Base-by-base conservation (phyloP, 2,888 invertebrate genomes). In the Deroplatys truncata region DNA sequence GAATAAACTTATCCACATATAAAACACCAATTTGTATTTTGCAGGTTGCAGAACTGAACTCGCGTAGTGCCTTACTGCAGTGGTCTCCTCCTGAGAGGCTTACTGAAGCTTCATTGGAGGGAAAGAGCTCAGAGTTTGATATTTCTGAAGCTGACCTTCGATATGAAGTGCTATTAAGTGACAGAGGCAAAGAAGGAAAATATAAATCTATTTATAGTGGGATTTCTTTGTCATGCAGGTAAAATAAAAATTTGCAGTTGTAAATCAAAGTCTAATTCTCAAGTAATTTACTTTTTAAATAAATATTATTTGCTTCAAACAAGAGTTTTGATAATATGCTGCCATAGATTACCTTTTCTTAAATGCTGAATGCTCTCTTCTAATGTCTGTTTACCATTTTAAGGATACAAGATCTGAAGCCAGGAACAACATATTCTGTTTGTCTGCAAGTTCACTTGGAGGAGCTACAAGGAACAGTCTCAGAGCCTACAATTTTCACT, bases 371-470 rank as follows among this genome's bases (percentile, higher is more conserved):
- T 43, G 43, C 13, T 43, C 43, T 43, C 13, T 13, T 43, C 10
- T 43, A 1, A 7, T 13, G 7, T 9, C 7, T 43, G 0, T 7
- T 13, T 35, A 31, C 35, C 20, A 7, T 72, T 31, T 88, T 92
- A 92, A 94, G 94, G 92, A 96, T 98, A 91, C 96, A 97, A 93
- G 98, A 98, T 93, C 94, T 98, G 92, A 96, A 96, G 93, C 98
- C 98, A 25, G 97, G 97, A n/a, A 97, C 97, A 93, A 97, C 97
- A 93, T 98, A 98, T 94, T 96, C 96, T 90, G 96, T 98, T 91
- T 96, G 97, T 92, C 94, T 97, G 91, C 97, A 97, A 93, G 97
- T 97, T 91, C 96, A 96, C 92, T 94, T 97, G 91, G 97, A 97
- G 91, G 96, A 96, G 92, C 93, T 96, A 91, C 96, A 96, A 91